Evolutionary conservation across 2,888 invertebrate species (phyloP), one percentile per base, ranked within the genome.

Genomic region (Malthinus seriepunctatus): DNA sequence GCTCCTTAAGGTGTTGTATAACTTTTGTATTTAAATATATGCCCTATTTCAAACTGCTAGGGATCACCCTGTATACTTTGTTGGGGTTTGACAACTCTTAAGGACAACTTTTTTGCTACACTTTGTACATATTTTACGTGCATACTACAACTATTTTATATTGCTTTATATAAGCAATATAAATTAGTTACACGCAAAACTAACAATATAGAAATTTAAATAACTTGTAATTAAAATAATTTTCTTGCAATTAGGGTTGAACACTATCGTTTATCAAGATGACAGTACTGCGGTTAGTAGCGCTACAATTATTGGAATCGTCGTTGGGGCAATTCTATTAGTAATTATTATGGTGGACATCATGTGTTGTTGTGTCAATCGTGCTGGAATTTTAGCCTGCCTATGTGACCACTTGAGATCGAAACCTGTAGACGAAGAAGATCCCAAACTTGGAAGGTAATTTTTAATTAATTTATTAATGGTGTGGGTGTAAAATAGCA

Each of bases 341-440:
- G 84, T 95, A 63, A 82, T 95, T 61, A 80, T 96, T 69, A 82
- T 96, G 64, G 87, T 96, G 69, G 97, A 97, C 76, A 82, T 95
- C 7, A 84, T 91, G 35, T 93, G 95, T 74, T 83, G 87, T 81
- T 77, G 87, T 82, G 79, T 84, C 63, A 83, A 84, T 71, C 78
- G 84, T 52, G 83, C 88, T 72, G 89, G 89, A 39, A 84, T 89
- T 32, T 82, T 88, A 70, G 88, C 89, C n/a, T 80, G 84, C 32
- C 79, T 88, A 69, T 89, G 88, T 69, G 84, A 87, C 71, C 63
- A 79, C 75, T 71, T 85, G 65, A 83, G 85, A 34, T 81, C 84
- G 47, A 88, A 88, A 76, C 85, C 87, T 56, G 84, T 86, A 57
- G 87, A 90, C 67, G 92, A 92, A 65, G 92, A 92, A 57, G 91